These are phyloP conservation scores for Elymnias hypermnestra DNA, from an alignment of 1,140 invertebrate species.

Conservation along the genomic window DNA sequence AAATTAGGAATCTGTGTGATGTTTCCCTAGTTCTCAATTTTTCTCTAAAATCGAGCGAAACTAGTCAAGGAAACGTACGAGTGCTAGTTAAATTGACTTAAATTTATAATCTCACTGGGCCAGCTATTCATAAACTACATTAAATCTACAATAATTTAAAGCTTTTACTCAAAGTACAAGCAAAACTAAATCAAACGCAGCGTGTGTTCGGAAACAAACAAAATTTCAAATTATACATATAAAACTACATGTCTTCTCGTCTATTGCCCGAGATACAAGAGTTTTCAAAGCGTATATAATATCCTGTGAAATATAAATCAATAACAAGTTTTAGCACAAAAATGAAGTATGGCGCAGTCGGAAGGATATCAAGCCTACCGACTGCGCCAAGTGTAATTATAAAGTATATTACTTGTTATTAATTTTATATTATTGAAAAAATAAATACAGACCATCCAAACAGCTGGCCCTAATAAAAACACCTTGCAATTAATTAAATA, in stretches of 20 bases:
- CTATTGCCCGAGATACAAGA: constrained; percentile 24
- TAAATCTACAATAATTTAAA: constrained; percentile 46
- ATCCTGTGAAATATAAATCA: too few relatives aligned
- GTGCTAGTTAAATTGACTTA: constrained; percentile 28
- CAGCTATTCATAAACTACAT: constrained; percentile 40
- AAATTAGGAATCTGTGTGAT: not conserved
- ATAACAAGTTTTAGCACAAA: too few relatives aligned
- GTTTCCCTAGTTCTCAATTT: too few relatives aligned
- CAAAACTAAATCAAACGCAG: constrained; percentile 11
- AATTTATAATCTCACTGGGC: constrained; percentile 55
- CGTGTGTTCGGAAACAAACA: not conserved
- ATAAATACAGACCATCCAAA: constrained; percentile 24
- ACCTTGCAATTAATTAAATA: constrained; percentile 14
- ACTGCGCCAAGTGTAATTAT: too few relatives aligned
- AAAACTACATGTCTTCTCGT: constrained; percentile 34
- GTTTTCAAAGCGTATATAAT: too few relatives aligned
- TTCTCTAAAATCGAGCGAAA: not conserved
- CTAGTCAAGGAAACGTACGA: constrained; percentile 11
- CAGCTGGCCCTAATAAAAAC: constrained; percentile 31
- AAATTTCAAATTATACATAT: constrained; percentile 14
- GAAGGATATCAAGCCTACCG: too few relatives aligned
- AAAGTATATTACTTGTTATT: too few relatives aligned
- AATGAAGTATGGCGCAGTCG: too few relatives aligned
- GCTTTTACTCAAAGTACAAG: constrained; percentile 25
- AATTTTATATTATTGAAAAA: constrained; percentile 4